These are phyloP conservation scores for Alligator sinensis DNA, from an alignment of 2,113 vertebrate species.

Conservation along the genomic window DNA sequence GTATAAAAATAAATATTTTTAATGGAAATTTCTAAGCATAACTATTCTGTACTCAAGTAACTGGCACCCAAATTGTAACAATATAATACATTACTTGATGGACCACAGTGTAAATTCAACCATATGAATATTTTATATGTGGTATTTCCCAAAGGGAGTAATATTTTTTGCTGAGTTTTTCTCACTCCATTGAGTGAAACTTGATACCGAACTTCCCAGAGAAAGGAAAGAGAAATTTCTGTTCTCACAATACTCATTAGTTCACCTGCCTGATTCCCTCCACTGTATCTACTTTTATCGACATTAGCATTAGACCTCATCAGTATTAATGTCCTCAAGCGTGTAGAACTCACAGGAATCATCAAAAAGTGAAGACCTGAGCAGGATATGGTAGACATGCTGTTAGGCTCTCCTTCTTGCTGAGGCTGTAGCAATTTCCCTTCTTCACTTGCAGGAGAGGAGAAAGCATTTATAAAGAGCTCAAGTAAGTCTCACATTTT, in stretches of 20 bases:
- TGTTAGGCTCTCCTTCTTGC: neutral
- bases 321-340: neutral
- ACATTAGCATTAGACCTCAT: neutral
- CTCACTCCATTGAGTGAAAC: neutral
- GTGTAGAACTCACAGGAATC: neutral
- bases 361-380: neutral
- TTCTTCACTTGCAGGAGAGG: neutral
- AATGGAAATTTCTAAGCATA: neutral
- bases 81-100: neutral
- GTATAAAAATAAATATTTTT: neutral
- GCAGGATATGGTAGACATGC: neutral
- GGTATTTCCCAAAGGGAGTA: neutral
- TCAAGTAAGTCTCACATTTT: neutral
- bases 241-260: rapidly evolving
- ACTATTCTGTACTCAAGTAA: neutral
- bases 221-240: neutral
- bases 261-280: neutral
- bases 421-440: neutral
- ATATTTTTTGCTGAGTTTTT: neutral
- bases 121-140: neutral
- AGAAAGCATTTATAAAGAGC: neutral
- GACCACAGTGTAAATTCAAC: conserved; percentile 23
- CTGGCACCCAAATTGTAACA: conserved; percentile 6
- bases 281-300: rapidly evolving
- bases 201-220: neutral